phyloP scores from a whole-genome alignment of 2,797 vertebrate genomes.

The Meda fulgida region DNA sequence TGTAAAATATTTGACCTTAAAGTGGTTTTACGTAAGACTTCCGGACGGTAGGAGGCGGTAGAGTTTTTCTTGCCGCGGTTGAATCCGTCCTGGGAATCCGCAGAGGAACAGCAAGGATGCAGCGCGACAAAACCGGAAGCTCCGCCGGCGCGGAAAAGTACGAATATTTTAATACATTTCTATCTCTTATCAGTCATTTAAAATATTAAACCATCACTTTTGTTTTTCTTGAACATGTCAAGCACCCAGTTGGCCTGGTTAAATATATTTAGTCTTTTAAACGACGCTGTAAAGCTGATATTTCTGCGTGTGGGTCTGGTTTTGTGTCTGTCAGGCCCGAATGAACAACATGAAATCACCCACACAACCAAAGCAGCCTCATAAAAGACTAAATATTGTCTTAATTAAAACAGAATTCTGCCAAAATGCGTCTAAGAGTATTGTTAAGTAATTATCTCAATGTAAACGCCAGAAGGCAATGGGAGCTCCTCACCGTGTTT shows the following conservation, averaged over 20 bases:
- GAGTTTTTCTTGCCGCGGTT: not conserved
- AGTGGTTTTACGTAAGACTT: not conserved
- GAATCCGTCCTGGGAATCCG: not conserved
- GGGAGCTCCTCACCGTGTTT: too few species aligned
- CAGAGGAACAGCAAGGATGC: conserved; percentile 70
- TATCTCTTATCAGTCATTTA: not conserved
- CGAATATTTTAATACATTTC: conserved; percentile 53
- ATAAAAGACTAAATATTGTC: not conserved
- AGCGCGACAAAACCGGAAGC: conserved; percentile 79
- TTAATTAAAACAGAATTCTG: not conserved
- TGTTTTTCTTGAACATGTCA: not conserved
- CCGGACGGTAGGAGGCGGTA: conserved; percentile 70
- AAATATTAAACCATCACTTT: not conserved
- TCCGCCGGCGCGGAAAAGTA: conserved; percentile 78
- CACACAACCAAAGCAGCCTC: not conserved
- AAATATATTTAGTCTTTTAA: not conserved
- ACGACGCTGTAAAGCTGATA: not conserved
- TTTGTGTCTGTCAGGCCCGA: not conserved
- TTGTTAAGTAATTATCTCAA: not conserved
- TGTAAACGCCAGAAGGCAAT: not conserved
- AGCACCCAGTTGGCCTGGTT: not conserved
- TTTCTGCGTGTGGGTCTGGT: not conserved
- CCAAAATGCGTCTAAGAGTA: too few species aligned
- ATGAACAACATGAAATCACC: not conserved
- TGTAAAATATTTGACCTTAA: not conserved